These are phyloP conservation scores for Oceanites oceanicus DNA, from an alignment of 2,113 vertebrate species.

Conservation along the genomic window DNA sequence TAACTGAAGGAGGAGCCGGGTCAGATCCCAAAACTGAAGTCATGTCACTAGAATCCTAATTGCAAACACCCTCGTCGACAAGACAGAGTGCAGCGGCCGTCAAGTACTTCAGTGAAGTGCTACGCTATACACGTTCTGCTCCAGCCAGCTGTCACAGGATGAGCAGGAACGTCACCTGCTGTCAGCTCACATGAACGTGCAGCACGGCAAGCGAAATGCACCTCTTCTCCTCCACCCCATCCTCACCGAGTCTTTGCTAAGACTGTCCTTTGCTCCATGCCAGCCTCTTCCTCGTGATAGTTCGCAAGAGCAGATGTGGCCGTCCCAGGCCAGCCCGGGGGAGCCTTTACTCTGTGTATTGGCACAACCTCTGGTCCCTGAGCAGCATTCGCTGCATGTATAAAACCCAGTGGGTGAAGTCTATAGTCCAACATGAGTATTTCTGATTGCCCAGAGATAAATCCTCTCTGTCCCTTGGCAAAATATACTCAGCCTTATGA, in stretches of 20 bases:
- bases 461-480: not conserved
- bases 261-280: not conserved
- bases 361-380: not conserved
- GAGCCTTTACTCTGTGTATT: not conserved
- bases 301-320: not conserved
- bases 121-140: not conserved
- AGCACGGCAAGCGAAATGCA: rapidly evolving
- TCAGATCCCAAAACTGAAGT: not conserved
- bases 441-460: not conserved
- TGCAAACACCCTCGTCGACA: not conserved
- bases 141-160: rapidly evolving
- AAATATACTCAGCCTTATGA: not conserved
- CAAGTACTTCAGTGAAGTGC: not conserved
- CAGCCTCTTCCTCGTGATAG: not conserved
- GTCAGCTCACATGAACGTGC: not conserved
- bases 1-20: not conserved
- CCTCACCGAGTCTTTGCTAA: not conserved
- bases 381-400: not conserved
- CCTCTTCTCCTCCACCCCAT: not conserved
- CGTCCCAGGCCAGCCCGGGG: not conserved
- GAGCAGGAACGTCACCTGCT: not conserved
- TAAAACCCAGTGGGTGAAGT: not conserved
- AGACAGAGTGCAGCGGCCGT: rapidly evolving
- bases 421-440: not conserved
- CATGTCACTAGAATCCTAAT: not conserved